phyloP scores from a whole-genome alignment of 2,888 invertebrate species.

The Coleophora flavipennella region DNA sequence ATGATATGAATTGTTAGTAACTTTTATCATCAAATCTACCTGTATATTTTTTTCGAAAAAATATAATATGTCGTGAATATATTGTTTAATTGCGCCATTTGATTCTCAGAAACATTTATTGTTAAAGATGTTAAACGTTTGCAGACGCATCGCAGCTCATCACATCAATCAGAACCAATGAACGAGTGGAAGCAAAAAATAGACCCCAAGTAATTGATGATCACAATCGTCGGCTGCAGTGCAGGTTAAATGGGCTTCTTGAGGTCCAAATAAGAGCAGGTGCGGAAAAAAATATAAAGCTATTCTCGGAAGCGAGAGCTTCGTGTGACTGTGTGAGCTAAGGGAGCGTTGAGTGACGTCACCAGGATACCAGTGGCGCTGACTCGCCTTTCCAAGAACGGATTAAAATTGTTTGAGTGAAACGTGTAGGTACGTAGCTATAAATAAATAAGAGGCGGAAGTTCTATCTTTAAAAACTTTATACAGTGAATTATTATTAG shows the following conservation, averaged over 20 bases:
- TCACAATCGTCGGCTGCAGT: constrained; percentile 37
- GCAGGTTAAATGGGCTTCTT: constrained; percentile 24
- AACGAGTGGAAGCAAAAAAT: constrained; percentile 27
- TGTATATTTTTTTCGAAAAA: too few species aligned
- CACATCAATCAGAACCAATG: constrained; percentile 27
- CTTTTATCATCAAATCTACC: too few species aligned
- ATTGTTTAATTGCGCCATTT: too few species aligned
- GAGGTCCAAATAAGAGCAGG: constrained; percentile 48
- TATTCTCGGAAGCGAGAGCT: constrained; percentile 42
- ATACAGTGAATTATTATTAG: too few species aligned
- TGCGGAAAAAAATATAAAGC: constrained; percentile 29
- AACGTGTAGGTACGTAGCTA: too few species aligned
- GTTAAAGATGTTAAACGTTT: constrained; percentile 9
- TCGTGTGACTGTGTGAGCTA: constrained; percentile 27
- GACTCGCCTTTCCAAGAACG: constrained; percentile 15
- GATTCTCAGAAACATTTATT: too few species aligned
- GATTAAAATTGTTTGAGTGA: constrained; percentile 10
- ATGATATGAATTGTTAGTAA: too few species aligned
- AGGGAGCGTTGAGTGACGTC: constrained; percentile 38
- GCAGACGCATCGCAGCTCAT: constrained; percentile 16
- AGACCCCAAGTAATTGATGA: constrained; percentile 49
- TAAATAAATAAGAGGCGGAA: too few species aligned
- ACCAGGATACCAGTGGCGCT: constrained; percentile 23
- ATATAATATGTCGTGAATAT: too few species aligned
- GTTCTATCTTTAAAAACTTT: too few species aligned